Evolutionary conservation across 1,140 invertebrate genomes (phyloP).

Genomic region (Drosophila mayri): DNA sequence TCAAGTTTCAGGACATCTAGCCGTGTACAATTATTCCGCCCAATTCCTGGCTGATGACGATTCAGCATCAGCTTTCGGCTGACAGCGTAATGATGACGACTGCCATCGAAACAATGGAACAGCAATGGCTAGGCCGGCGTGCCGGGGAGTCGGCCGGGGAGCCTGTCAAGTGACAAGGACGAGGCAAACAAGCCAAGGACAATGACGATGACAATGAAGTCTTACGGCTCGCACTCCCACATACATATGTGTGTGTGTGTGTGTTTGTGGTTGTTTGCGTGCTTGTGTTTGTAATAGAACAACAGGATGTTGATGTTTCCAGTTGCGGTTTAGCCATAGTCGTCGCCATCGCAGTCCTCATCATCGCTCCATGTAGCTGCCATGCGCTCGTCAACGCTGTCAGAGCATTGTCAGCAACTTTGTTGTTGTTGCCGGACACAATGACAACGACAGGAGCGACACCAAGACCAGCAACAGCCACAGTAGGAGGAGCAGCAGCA

Average conservation of each 20-base stretch:
- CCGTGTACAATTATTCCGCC: conserved; percentile 49
- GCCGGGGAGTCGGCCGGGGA: conserved; percentile 39
- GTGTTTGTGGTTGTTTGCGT: conserved; percentile 9
- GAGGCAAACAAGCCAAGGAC: conserved; percentile 76
- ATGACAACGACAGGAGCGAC: conserved; percentile 51
- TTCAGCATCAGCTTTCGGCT: conserved; percentile 53
- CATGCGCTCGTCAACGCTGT: conserved; percentile 70
- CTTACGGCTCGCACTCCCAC: conserved; percentile 54
- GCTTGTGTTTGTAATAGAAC: conserved; percentile 67
- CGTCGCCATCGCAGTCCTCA: conserved; percentile 43
- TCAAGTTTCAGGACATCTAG: conserved; percentile 45
- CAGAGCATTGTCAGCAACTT: conserved; percentile 74
- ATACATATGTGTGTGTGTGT: conserved; percentile 6
- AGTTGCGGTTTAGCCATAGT: conserved; percentile 65
- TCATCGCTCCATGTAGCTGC: conserved; percentile 67
- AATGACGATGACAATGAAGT: conserved; percentile 74
- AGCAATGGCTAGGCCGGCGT: conserved; percentile 28
- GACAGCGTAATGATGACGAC: conserved; percentile 77
- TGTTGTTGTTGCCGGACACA: conserved; percentile 50
- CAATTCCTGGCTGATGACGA: conserved; percentile 68
- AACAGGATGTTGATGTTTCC: conserved; percentile 66
- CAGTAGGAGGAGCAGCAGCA: conserved; percentile 19
- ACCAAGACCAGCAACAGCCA: conserved; percentile 47
- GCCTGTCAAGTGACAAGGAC: conserved; percentile 72
- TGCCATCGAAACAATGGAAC: conserved; percentile 57